A percentile compares a stretch with the other conserved stretches of the same genome.
Conservation (phyloP, 2,797 vertebrate genomes). For the Brotula barbata region DNA sequence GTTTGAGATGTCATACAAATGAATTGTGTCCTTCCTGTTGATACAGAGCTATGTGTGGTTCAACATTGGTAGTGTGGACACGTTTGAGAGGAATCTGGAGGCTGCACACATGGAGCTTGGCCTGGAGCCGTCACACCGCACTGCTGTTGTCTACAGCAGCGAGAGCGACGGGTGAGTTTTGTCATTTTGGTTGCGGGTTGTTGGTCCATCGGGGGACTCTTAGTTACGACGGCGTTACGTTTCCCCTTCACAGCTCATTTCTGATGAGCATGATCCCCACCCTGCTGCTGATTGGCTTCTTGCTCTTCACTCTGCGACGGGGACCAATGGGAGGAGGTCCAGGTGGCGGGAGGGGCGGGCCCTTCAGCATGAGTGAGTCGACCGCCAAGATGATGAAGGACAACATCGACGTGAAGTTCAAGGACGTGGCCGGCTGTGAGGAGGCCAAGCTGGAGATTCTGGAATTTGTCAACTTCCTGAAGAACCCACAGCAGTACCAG, state of each 20-base stretch:
- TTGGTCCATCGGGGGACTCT: not conserved
- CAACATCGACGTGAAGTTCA: slow-evolving; percentile 93
- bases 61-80: slow-evolving; percentile 97
- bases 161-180: slow-evolving; percentile 90
- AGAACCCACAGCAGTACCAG: slow-evolving; percentile 95
- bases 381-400: slow-evolving; percentile 93
- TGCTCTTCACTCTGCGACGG: slow-evolving; percentile 88
- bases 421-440: slow-evolving; percentile 95
- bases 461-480: slow-evolving; percentile 96
- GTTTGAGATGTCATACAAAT: no score
- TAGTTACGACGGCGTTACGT: not conserved
- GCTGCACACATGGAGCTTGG: slow-evolving; percentile 87
- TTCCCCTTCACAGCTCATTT: slow-evolving; percentile 79
- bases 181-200: no score
- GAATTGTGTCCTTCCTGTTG: no score
- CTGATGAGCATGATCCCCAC: slow-evolving; percentile 91
- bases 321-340: slow-evolving; percentile 84
- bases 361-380: slow-evolving; percentile 93
- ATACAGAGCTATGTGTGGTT: slow-evolving; percentile 89
- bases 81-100: slow-evolving; percentile 96
- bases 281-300: slow-evolving; percentile 86
- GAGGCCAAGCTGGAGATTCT: slow-evolving; percentile 96
- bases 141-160: slow-evolving; percentile 86
- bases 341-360: slow-evolving; percentile 88
- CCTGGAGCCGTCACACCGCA: slow-evolving; percentile 79